Conservation (phyloP, 2,113 vertebrate species). For the Peromyscus maniculatus region DNA sequence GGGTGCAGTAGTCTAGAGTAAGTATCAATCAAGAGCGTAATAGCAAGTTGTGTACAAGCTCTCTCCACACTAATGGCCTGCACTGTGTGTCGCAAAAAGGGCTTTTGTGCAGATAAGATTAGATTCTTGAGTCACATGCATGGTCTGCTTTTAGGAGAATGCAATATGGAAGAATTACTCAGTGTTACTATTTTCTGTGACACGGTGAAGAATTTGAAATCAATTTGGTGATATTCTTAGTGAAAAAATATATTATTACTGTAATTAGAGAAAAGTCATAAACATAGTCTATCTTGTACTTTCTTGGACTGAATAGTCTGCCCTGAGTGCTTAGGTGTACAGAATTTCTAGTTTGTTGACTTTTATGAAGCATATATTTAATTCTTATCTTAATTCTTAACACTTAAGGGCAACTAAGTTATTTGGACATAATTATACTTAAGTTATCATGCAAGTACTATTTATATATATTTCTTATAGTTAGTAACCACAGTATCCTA, state of each 20-base stretch:
- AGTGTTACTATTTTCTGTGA: not conserved
- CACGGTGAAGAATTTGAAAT: slow-evolving; percentile 32
- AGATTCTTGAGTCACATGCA: not conserved
- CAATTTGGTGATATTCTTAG: slow-evolving; percentile 29
- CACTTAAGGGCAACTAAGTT: slow-evolving; percentile 44
- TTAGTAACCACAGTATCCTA: slow-evolving; percentile 3
- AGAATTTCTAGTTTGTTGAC: slow-evolving; percentile 30
- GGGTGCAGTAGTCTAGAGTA: not conserved
- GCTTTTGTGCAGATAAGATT: not conserved
- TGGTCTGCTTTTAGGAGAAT: slow-evolving; percentile 4
- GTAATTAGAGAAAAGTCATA: not conserved
- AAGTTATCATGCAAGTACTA: slow-evolving; percentile 25
- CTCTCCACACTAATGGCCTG: not conserved
- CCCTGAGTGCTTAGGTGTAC: not conserved
- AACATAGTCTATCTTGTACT: not conserved
- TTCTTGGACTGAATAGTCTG: slow-evolving; percentile 12
- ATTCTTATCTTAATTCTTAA: slow-evolving; percentile 50
- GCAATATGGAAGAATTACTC: not conserved
- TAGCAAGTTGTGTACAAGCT: not conserved
- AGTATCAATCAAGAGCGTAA: slow-evolving; percentile 51
- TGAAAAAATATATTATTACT: not conserved
- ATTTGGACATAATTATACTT: slow-evolving; percentile 55
- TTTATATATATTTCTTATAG: not conserved
- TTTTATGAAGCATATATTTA: slow-evolving; percentile 31
- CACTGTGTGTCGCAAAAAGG: not conserved